phyloP scores from a whole-genome alignment of 2,888 invertebrate species.

The Agriopis leucophaearia region DNA sequence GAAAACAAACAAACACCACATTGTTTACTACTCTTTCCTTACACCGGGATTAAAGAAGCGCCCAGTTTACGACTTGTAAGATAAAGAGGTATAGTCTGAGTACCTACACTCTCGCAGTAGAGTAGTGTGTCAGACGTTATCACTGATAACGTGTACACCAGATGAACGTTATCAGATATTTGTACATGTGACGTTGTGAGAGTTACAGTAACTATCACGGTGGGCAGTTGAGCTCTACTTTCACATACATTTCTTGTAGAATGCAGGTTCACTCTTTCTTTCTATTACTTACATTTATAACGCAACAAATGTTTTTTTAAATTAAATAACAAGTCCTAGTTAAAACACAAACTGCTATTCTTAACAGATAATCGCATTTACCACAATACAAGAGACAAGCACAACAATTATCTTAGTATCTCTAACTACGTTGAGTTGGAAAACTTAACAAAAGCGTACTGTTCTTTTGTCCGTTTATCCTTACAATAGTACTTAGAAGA shows the following conservation, averaged over 20 bases:
- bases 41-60: background rate
- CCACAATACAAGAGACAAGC: background rate
- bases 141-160: constrained; percentile 31
- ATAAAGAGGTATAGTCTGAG: constrained; percentile 8
- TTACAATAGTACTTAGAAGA: background rate
- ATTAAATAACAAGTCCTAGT: background rate
- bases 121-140: constrained; percentile 20
- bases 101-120: background rate
- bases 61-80: background rate
- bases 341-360: background rate
- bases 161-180: constrained; percentile 13
- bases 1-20: constrained; percentile 35
- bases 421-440: background rate
- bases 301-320: background rate
- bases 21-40: constrained; percentile 17
- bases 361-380: background rate
- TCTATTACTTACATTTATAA: background rate
- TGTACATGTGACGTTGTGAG: background rate
- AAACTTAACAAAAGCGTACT: constrained; percentile 7
- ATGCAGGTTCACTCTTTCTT: background rate
- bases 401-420: background rate
- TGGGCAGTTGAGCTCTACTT: background rate
- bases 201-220: background rate
- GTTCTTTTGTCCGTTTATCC: constrained; percentile 15
- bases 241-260: background rate